These are phyloP conservation scores for Excalfactoria chinensis DNA, from an alignment of 2,113 vertebrate genomes.

Conservation along the genomic window DNA sequence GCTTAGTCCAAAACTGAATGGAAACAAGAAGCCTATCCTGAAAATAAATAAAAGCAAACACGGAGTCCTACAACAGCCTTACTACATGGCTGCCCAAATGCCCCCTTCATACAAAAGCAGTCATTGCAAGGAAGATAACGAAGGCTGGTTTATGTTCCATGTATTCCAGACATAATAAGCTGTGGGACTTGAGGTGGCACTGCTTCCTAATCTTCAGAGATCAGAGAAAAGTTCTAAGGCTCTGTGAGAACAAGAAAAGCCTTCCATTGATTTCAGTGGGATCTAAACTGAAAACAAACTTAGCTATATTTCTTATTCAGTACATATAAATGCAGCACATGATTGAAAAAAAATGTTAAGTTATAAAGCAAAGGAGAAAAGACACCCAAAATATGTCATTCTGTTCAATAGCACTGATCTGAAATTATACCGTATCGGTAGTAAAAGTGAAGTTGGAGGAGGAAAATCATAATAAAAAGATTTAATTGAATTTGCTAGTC, in stretches of 20 bases:
- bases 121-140: not conserved
- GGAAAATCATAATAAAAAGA: not conserved
- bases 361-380: not conserved
- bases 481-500: not conserved
- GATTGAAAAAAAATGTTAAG: not conserved
- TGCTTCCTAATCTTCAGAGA: not conserved
- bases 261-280: not conserved
- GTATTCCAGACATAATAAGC: not conserved
- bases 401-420: not conserved
- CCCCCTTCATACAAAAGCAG: not conserved
- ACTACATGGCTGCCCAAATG: not conserved
- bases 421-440: not conserved
- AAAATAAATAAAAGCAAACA: not conserved
- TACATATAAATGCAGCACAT: not conserved
- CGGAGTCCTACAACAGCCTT: not conserved
- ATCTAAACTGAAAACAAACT: not conserved
- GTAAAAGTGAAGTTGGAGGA: not conserved
- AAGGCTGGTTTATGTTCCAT: not conserved
- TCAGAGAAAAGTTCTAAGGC: not conserved
- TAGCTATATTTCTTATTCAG: not conserved
- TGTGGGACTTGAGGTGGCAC: not conserved
- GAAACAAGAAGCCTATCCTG: not conserved
- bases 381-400: fast-evolving
- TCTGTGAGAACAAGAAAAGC: not conserved
- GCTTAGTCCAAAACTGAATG: not conserved